Evolutionary conservation across 2,888 invertebrate genomes (phyloP).

Genomic region (Dynastes maya): DNA sequence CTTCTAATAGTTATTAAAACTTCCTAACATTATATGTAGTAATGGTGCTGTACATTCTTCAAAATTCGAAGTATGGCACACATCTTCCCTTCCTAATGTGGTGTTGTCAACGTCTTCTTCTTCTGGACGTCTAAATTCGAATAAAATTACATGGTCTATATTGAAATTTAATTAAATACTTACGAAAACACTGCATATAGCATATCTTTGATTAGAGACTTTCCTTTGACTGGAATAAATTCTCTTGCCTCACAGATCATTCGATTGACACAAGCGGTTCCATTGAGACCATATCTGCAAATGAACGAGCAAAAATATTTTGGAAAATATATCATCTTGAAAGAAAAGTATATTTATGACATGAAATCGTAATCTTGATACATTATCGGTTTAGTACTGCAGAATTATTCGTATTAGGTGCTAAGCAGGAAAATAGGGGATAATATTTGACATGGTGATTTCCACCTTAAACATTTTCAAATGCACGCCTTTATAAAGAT

Average conservation of each 20-base stretch:
- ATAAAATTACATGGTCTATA: neutral
- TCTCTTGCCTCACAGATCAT: constrained; percentile 79
- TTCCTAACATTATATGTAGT: constrained; percentile 55
- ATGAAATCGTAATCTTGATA: no score
- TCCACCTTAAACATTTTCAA: no score
- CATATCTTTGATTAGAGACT: constrained; percentile 79
- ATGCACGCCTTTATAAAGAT: no score
- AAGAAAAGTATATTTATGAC: neutral
- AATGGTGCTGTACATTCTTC: constrained; percentile 56
- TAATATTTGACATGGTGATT: no score
- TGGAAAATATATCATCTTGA: neutral
- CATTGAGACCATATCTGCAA: constrained; percentile 77
- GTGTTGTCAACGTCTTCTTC: constrained; percentile 44
- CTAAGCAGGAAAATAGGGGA: no score
- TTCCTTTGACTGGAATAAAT: constrained; percentile 74
- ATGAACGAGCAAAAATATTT: neutral
- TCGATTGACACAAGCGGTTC: constrained; percentile 77
- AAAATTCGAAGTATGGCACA: constrained; percentile 54
- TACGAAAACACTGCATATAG: constrained; percentile 78
- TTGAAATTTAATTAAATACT: constrained; percentile 57
- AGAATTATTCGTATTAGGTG: no score
- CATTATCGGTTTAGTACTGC: no score
- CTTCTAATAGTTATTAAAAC: constrained; percentile 32
- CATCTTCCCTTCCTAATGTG: constrained; percentile 39
- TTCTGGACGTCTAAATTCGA: constrained; percentile 36